Evolutionary conservation across 2,113 vertebrate species (phyloP).

Genomic region (Penelope pileata): DNA sequence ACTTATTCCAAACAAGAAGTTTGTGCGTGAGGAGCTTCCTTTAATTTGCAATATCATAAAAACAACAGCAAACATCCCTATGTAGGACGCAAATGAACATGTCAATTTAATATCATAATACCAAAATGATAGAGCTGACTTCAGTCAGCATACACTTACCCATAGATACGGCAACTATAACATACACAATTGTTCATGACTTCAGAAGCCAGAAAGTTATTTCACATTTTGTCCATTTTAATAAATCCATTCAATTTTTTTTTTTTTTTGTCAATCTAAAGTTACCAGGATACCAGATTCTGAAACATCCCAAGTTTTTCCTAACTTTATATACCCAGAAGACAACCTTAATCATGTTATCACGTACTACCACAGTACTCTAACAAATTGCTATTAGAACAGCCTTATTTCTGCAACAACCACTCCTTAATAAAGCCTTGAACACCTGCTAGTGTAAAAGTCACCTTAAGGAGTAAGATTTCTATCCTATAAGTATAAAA

Average conservation of each 20-base stretch:
- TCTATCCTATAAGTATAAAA: background rate
- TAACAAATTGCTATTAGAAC: background rate
- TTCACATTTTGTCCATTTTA: background rate
- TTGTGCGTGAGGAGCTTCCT: background rate
- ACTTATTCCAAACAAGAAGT: background rate
- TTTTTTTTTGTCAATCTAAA: background rate
- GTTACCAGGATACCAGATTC: background rate
- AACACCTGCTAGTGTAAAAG: background rate
- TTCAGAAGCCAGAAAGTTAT: background rate
- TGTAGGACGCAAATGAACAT: background rate
- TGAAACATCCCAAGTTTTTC: background rate
- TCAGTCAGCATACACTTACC: background rate
- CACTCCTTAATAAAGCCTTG: background rate
- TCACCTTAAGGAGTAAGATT: background rate
- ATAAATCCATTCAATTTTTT: background rate
- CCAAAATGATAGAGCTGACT: background rate
- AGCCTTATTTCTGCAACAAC: background rate
- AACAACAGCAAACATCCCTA: background rate
- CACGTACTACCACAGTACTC: background rate
- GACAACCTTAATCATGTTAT: background rate
- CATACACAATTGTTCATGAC: background rate
- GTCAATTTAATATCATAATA: background rate
- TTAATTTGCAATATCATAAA: background rate
- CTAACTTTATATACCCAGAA: background rate
- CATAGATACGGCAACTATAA: background rate